These are phyloP conservation scores for Aulostomus chinensis DNA, from an alignment of 2,797 vertebrate species.

Conservation along the genomic window DNA sequence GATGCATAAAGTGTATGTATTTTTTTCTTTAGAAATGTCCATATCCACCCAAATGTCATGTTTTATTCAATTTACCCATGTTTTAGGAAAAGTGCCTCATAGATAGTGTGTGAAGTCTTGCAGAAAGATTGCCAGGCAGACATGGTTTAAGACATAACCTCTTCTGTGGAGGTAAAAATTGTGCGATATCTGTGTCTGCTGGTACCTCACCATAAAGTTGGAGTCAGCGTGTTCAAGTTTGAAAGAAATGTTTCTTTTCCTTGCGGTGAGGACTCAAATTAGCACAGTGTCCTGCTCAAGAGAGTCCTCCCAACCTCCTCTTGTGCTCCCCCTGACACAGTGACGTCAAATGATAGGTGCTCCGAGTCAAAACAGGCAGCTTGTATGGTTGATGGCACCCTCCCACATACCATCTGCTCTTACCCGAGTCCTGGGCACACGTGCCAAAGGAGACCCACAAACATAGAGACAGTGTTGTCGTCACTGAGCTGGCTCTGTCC, in stretches of 20 bases:
- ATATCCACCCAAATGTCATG: too few species aligned
- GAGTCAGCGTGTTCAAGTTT: neutral
- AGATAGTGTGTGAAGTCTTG: too few species aligned
- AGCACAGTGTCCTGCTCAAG: constrained; percentile 9
- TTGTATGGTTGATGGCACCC: constrained; percentile 50
- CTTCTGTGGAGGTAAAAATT: too few species aligned
- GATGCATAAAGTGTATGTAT: too few species aligned
- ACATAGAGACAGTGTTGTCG: constrained; percentile 72
- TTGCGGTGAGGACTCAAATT: constrained; percentile 28
- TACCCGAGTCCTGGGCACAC: constrained; percentile 46
- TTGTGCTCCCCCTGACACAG: constrained; percentile 7
- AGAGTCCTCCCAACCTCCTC: constrained; percentile 16
- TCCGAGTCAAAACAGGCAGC: constrained; percentile 48
- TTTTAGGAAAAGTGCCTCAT: too few species aligned
- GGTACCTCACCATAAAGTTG: neutral
- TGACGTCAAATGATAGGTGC: constrained; percentile 58
- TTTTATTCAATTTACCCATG: too few species aligned
- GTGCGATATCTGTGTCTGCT: neutral
- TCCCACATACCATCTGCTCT: constrained; percentile 69
- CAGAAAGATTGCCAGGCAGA: too few species aligned
- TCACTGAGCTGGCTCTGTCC: constrained; percentile 62
- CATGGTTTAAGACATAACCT: too few species aligned
- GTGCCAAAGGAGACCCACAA: constrained; percentile 62
- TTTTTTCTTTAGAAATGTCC: too few species aligned
- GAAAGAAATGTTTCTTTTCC: constrained; percentile 6